phyloP scores from a whole-genome alignment of 2,797 vertebrate species.

The Lycodopsis pacificus region DNA sequence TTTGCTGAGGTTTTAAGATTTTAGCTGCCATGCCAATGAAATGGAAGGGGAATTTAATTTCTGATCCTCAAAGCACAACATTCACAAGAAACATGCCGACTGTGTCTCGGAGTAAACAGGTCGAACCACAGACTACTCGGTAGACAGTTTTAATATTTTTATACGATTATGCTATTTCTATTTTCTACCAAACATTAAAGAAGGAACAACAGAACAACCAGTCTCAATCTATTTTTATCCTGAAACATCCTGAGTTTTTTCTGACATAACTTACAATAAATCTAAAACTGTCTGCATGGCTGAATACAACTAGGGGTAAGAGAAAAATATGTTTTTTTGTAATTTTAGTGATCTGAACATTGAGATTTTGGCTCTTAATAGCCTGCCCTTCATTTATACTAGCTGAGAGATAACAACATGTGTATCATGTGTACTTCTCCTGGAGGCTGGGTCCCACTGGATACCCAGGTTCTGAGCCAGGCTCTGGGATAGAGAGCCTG shows the following conservation, averaged over 20 bases:
- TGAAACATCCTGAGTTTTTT: slow-evolving; percentile 1
- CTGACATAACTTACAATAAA: neutral
- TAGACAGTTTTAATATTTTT: neutral
- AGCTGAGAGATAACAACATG: neutral
- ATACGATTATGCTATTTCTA: neutral
- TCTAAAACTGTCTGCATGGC: neutral
- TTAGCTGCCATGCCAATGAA: neutral
- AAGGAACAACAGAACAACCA: neutral
- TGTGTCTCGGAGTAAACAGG: neutral
- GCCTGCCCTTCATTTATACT: neutral
- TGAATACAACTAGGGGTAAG: neutral
- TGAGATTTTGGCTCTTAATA: slow-evolving; percentile 5
- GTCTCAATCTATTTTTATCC: neutral
- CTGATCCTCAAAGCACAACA: neutral
- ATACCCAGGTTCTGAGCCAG: slow-evolving; percentile 97
- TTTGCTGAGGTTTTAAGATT: slow-evolving; percentile 4
- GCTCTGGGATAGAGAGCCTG: slow-evolving; percentile 91
- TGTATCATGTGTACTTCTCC: slow-evolving; percentile 88
- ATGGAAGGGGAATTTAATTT: neutral
- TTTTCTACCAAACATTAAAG: neutral
- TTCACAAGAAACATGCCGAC: neutral
- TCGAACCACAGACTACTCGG: neutral
- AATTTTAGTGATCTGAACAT: neutral
- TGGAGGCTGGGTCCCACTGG: slow-evolving; percentile 94
- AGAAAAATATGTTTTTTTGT: neutral